Percentiles rank a stretch among this genome's conserved stretches.
Evolutionary conservation across 1,140 invertebrate genomes (phyloP).

Genomic region (Campoletis sonorensis): DNA sequence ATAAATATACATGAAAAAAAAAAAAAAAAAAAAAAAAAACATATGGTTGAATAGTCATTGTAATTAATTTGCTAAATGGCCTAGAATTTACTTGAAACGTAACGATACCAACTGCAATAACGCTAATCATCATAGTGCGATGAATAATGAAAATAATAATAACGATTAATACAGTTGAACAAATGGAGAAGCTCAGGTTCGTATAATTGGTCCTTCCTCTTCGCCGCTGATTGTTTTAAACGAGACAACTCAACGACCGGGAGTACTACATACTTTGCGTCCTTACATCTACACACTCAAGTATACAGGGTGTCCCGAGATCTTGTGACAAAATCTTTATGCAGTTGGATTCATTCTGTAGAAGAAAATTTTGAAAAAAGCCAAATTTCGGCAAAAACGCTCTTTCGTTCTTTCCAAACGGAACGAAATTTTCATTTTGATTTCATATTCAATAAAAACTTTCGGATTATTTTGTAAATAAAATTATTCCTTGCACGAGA

Average conservation of each 20-base stretch:
- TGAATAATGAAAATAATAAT: slow-evolving; percentile 22
- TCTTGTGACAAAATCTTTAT: too few relatives aligned
- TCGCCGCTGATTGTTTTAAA: slow-evolving; percentile 75
- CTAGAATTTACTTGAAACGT: not conserved
- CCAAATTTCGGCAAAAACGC: too few relatives aligned
- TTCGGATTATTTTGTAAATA: too few relatives aligned
- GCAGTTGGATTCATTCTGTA: too few relatives aligned
- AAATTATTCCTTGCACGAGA: too few relatives aligned
- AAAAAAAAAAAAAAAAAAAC: not conserved
- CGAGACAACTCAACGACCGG: slow-evolving; percentile 66
- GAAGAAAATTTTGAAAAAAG: too few relatives aligned
- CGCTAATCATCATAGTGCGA: not conserved
- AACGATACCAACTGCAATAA: not conserved
- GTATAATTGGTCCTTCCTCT: slow-evolving; percentile 72
- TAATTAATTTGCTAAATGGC: not conserved
- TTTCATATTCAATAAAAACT: too few relatives aligned
- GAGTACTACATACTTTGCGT: not conserved
- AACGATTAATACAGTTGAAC: slow-evolving; percentile 16
- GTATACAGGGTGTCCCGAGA: not conserved
- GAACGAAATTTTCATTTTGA: too few relatives aligned
- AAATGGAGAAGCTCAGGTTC: slow-evolving; percentile 63
- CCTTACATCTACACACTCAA: not conserved
- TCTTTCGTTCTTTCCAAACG: too few relatives aligned
- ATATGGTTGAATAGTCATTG: not conserved
- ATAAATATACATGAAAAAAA: not conserved